Base-by-base conservation (phyloP, 2,888 invertebrate genomes). In the Julus scanicus region DNA sequence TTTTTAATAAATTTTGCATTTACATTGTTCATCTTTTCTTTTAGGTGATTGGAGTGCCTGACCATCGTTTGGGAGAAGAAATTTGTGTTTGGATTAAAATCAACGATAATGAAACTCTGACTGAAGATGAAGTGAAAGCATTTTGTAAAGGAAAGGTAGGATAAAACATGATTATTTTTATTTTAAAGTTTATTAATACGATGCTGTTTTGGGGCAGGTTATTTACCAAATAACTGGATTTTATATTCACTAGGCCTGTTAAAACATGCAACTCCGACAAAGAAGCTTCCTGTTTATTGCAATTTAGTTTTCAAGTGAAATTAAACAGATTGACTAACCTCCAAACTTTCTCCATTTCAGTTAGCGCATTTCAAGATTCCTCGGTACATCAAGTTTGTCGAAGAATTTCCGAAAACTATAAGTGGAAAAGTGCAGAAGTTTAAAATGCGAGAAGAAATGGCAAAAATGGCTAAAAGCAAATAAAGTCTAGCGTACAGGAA, bases 71-170 rank as follows among this genome's bases (percentile, higher is more conserved):
- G 88, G 94, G 94, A 2, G 94, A 94, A 91, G 93, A 93, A 89
- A 91, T 93, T 5, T 93, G 93, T 91, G 93, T 93, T 11, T 94
- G 93, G 93, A 92, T 94, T 84, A 93, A 95, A 89, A 90, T 96
- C 0, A 93, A 94, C 87, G 93, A 93, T 1, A 94, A 94, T 1
- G 92, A 92, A 0, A 91, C 91, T 0, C 89, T 95, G 2, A 94
- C 94, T 0, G 91, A 92, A 0, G 93, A 95, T 2, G 94, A 95
- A 20, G 91, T 97, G 15, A 93, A 92, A 53, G 92, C 93, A 0
- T 94, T 92, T 91, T 94, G 94, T 90, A 92, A 92, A 63, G 87
- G 87, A 29, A 29, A 87, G 13, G 87, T 87, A 44, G 48, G 39
- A 39, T 8, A 5, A 37, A 8, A 6, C 17, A n/a, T n/a, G n/a